Evolutionary conservation across 2,888 invertebrate species (phyloP), one percentile per base, ranked within the genome.

Genomic region (Polyommatus icarus): DNA sequence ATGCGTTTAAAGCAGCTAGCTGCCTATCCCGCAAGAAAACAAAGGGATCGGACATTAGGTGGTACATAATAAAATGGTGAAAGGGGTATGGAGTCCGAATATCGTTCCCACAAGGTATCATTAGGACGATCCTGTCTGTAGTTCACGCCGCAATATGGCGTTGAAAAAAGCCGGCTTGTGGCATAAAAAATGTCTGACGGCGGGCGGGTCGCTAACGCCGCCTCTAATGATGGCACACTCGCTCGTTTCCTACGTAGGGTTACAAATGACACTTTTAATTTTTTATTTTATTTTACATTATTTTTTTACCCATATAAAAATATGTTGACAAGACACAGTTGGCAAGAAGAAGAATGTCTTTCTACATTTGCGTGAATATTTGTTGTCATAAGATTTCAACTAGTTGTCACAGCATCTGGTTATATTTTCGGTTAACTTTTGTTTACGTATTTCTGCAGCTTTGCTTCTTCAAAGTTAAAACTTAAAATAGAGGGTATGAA

Each of bases 141-240:
- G 84, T 82, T 81, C 82, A 79, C 81, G 80, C 81, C 83, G 81
- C 83, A 83, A 82, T 84, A 84, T 84, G 85, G 82, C 84, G 86
- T 88, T 84, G 87, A 87, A 89, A 89, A 88, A 87, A 85, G 85
- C 82, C 87, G 86, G 87, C 85, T 87, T 89, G 90, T 86, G 90
- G 89, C 90, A 93, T 93, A 93, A 93, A 93, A 93, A 93, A 92
- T 91, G 92, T 93, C 92, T 92, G 90, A 88, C 84, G 91, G 91
- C 91, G 90, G 77, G 89, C 88, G 87, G 93, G 91, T 91, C 92
- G 93, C 88, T 90, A 91, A 90, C 92, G 91, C 91, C 88, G 87
- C 85, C 89, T 90, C 91, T 92, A 92, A 91, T 92, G 93, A 92
- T 90, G 79, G 82, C 80, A 82, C 83, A 82, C 87, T 87, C 84